Base-by-base conservation (phyloP, 1,140 invertebrate species). In the Holcopasites calliopsidis region DNA sequence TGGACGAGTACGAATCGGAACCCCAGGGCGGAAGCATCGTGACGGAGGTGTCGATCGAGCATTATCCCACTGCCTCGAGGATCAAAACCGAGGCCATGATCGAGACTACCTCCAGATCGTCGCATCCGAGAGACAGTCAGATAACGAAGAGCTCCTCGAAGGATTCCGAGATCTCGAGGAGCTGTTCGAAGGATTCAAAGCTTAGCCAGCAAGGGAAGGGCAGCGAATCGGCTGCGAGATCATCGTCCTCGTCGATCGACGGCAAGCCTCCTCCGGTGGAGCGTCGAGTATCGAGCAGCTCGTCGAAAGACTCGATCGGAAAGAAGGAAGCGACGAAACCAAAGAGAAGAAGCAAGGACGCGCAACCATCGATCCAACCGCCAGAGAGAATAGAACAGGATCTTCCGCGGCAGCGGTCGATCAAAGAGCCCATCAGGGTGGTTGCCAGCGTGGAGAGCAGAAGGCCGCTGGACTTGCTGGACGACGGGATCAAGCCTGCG, bases 1-100 rank as follows among this genome's bases (percentile, higher is more conserved):
- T 91, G 58, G 90, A 91, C 58, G 89, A 91, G 35, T 90, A 89
- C 68, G 90, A 91, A 21, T 82, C 80, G 0, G 80, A 87, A 18
- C 81, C 80, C 0, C 61, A 68, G 7, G 66, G 69, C 0, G 79
- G 84, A 0, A 89, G 79, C n/a, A 86, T 90, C 23, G 80, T 88
- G 5, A 90, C 88, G n/a, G 85, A 90, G 49, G 89, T 83, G 0
- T 89, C 88, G 1, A 90, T 90, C 21, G 89, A 90, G 69, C 85
- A 90, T 33, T 84, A 85, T 33, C 69, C 77, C 0, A 44, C 33
- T 2, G 55, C 82, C 8, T 78, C 82, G 26, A 85, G 78, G 21
- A 86, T 90, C 77, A 87, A 76, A 58, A 90, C 87, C 11, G 87
- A 90, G 60, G 87, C 87, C 0, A 83, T 85, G 55, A 89, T 90